Evolutionary conservation across 2,113 vertebrate genomes (phyloP).

Genomic region (Semnornis frantzii): DNA sequence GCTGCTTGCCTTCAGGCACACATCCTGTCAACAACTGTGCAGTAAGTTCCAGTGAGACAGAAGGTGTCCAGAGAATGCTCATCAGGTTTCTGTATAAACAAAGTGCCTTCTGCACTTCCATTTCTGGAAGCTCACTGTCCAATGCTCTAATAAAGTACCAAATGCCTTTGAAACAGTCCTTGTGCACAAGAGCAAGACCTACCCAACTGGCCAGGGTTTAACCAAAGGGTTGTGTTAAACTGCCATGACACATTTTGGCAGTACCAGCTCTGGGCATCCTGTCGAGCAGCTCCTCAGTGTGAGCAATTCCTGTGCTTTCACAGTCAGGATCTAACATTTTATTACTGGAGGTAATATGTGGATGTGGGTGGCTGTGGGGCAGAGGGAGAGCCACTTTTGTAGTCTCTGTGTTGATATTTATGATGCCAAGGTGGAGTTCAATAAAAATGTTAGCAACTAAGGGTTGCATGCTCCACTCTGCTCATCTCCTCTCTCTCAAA

Average conservation of each 20-base stretch:
- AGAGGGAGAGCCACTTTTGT: neutral
- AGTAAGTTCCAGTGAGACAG: neutral
- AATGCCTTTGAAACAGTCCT: neutral
- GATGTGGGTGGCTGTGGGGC: neutral
- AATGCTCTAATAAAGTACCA: slow-evolving; percentile 31
- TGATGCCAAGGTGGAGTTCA: neutral
- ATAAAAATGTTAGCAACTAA: neutral
- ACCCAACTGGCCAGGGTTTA: neutral
- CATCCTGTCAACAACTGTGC: slow-evolving; percentile 26
- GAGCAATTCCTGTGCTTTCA: neutral
- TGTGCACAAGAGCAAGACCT: neutral
- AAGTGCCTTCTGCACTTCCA: neutral
- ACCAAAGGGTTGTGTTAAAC: slow-evolving; percentile 13
- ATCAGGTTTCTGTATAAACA: slow-evolving; percentile 62
- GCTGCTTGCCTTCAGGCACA: slow-evolving; percentile 15
- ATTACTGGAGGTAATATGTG: neutral
- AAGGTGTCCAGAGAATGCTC: slow-evolving; percentile 46
- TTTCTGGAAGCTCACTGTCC: slow-evolving; percentile 42
- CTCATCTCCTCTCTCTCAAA: neutral
- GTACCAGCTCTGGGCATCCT: neutral
- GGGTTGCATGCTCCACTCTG: neutral
- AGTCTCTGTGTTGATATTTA: neutral
- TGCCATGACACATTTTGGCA: neutral
- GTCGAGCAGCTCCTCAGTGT: slow-evolving; percentile 13
- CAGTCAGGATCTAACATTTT: neutral